Base-by-base conservation (phyloP, 2,113 vertebrate species). In the Pluvianellus socialis region DNA sequence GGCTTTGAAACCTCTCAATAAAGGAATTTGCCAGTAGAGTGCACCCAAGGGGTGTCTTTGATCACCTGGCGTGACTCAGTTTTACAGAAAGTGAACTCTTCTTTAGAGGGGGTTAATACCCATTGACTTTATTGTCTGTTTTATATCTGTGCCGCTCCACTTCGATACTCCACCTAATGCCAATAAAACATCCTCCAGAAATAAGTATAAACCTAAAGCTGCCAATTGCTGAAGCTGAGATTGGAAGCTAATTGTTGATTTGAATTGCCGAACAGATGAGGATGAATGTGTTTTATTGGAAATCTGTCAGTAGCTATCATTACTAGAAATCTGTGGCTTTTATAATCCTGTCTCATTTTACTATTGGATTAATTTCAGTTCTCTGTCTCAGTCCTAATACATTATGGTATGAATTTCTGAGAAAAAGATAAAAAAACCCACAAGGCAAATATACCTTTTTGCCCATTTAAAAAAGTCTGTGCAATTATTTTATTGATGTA, bases 251-350 rank as follows among this genome's bases (percentile, higher is more conserved):
- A 49, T 63, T 49, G 86, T 93, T 94, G 73, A 52, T 86, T 77
- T 94, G 88, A 95, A 75, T 86, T 91, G 88, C 68, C 4, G 11
- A 95, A 53, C 86, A 95, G 96, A 95, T 92, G 92, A 95, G 86
- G 30, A 10, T 58, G 79, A 92, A 93, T 93, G 86, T 44, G 79
- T 84, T 79, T 93, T 72, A 85, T 68, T 97, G 95, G 94, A 84
- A 96, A 72, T 67, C 20, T 7, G 47, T 96, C 93, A 91, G 77
- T 49, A 82, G 52, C 84, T 81, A 22, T 87, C 66, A 65, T 87
- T 92, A 77, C 61, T 84, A 67, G 56, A 92, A 94, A 94, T 93
- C 79, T 91, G 72, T 67, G 76, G 59, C 47, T 94, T 95, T 94
- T 87, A 9, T 71, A 81, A 81, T 67, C 30, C 61, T 4, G 1